phyloP scores from a whole-genome alignment of 2,797 vertebrate genomes.

The Neomorphus geoffroyi region DNA sequence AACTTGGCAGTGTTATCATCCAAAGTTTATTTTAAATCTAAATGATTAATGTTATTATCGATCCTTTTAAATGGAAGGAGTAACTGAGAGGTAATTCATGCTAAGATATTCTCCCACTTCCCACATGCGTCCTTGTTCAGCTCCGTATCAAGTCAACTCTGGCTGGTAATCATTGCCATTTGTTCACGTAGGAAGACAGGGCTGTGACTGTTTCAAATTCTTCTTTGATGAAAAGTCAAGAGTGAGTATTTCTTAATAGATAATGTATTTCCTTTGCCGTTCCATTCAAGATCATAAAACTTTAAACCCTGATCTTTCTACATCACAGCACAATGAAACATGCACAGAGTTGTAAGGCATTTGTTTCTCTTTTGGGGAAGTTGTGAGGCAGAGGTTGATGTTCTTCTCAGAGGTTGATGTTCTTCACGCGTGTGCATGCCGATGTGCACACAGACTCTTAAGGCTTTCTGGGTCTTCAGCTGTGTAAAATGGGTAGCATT shows the following conservation, averaged over 20 bases:
- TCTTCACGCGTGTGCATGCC: neutral
- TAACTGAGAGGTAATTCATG: constrained; percentile 26
- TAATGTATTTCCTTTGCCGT: neutral
- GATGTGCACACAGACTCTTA: neutral
- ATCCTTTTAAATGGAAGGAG: constrained; percentile 15
- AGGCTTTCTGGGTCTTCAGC: neutral
- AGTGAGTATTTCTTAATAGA: constrained; percentile 11
- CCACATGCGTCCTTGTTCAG: neutral
- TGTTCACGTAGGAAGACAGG: neutral
- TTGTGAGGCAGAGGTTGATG: neutral
- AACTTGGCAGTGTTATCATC: constrained; percentile 36
- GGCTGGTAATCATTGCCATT: constrained; percentile 8
- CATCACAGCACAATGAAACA: neutral
- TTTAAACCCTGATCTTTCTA: constrained; percentile 6
- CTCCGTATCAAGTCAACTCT: constrained; percentile 14
- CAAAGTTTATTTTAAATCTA: constrained; percentile 43
- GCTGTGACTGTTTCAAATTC: neutral
- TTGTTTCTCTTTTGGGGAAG: neutral
- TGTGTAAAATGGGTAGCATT: neutral
- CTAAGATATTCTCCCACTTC: neutral
- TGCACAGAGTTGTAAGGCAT: neutral
- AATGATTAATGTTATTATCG: constrained; percentile 29
- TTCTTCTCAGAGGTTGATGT: neutral
- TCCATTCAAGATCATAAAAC: neutral
- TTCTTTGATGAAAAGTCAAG: constrained; percentile 9